Base-by-base conservation (phyloP, 2,888 invertebrate genomes). In the Nephrotoma guestfalica region DNA sequence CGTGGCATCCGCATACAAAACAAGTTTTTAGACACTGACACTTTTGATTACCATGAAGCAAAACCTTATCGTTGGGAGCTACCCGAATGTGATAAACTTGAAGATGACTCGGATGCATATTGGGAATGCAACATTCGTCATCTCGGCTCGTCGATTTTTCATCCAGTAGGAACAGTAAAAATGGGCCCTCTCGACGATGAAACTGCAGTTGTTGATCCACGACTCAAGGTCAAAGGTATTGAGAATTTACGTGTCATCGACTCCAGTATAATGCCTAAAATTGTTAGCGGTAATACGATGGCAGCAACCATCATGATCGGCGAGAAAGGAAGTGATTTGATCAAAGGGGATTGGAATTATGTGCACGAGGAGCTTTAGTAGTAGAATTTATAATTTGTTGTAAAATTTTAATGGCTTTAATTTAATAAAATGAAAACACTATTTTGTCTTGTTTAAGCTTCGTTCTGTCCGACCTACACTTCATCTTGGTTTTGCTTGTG, bases 111-210 rank as follows among this genome's bases (percentile, higher is more conserved):
- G 1, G 91, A 93, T 84, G 89, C 89, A 0, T 94, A 93, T 89
- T 93, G 94, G 93, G 90, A 91, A 87, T 95, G 95, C 89, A 92
- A 93, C 57, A 92, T 93, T 6, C 91, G 92, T 15, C 91, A 93
- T 87, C 92, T 93, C 90, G 92, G 92, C 6, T 91, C 92, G 0
- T 93, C 93, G 0, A 89, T 93, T 42, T 95, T 94, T 90, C 96
- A 96, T 89, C 94, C 95, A 0, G 93, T 94, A 0, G 94, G 96
- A 85, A 95, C 95, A 0, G 93, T 93, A 86, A 94, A 94, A 90
- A 96, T 96, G 95, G 95, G 95, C 0, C 90, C 91, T 0, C 87
- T 88, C 0, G 87, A 88, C 0, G 93, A 93, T 89, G 88, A 89
- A 0, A 88, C 88, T 0, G 91, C 93, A 0, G 94, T 94, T 0